Conservation (phyloP, 2,113 vertebrate genomes). For the Microtus ochrogaster region DNA sequence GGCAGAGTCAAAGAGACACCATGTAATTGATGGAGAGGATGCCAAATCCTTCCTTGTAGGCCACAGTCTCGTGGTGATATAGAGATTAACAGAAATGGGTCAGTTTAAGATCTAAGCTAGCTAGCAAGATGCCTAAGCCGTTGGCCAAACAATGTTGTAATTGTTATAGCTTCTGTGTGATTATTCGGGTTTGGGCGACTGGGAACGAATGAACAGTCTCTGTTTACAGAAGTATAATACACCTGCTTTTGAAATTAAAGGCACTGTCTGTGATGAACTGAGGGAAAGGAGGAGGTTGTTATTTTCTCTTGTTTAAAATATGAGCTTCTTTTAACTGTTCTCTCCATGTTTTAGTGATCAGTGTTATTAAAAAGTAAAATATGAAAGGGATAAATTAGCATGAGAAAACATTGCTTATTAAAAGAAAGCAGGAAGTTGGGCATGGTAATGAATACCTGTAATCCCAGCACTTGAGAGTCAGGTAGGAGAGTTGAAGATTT, state of each 20-base stretch:
- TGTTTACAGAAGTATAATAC: neutral
- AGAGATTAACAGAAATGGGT: too few species aligned
- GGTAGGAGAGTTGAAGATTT: neutral
- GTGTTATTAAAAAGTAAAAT: slow-evolving; percentile 44
- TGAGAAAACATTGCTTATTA: slow-evolving; percentile 53
- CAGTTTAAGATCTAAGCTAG: too few species aligned
- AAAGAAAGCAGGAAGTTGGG: slow-evolving; percentile 36
- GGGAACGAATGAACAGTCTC: too few species aligned
- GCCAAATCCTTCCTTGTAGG: too few species aligned
- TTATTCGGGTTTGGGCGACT: too few species aligned
- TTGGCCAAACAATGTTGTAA: too few species aligned
- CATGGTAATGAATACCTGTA: neutral
- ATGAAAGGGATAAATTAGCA: slow-evolving; percentile 36
- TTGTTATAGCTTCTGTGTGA: too few species aligned
- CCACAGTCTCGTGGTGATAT: too few species aligned
- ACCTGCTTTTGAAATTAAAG: slow-evolving; percentile 55
- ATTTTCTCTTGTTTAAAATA: slow-evolving; percentile 53
- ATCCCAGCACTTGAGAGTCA: neutral
- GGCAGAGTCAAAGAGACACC: too few species aligned
- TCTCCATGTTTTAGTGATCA: slow-evolving; percentile 25
- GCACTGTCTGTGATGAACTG: slow-evolving; percentile 38
- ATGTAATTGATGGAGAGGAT: too few species aligned
- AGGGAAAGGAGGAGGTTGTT: neutral
- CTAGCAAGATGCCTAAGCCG: too few species aligned
- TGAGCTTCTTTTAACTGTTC: slow-evolving; percentile 51